Conservation (phyloP, 1,140 invertebrate species). For the Pseudomyrmex gracilis region DNA sequence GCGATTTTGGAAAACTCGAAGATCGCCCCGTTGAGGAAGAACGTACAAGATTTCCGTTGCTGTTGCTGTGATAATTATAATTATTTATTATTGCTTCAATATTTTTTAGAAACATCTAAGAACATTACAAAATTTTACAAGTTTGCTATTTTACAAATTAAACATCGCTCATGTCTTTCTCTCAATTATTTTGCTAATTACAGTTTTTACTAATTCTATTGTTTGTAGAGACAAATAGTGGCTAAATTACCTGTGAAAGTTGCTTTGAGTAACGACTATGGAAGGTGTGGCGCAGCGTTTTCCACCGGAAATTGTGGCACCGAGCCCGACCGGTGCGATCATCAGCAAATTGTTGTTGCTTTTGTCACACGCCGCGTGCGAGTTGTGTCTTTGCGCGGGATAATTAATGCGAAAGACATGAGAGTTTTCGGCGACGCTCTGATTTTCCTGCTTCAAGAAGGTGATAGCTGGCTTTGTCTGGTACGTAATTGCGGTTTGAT, state of each 20-base stretch:
- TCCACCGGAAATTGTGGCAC: neutral
- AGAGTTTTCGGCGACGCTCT: slow-evolving; percentile 77
- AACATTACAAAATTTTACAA: too few species aligned
- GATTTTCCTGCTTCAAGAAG: slow-evolving; percentile 83
- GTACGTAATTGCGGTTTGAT: slow-evolving; percentile 63
- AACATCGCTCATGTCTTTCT: neutral
- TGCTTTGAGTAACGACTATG: slow-evolving; percentile 32
- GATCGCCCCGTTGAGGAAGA: slow-evolving; percentile 24
- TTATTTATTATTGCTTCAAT: too few species aligned
- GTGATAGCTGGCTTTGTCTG: slow-evolving; percentile 67
- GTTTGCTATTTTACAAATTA: neutral
- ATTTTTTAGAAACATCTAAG: too few species aligned
- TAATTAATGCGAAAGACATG: slow-evolving; percentile 61
- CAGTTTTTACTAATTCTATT: too few species aligned
- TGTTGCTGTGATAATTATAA: neutral
- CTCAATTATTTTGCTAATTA: neutral
- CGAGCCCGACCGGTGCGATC: slow-evolving; percentile 85
- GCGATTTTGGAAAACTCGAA: slow-evolving; percentile 62
- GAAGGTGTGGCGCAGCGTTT: slow-evolving; percentile 59
- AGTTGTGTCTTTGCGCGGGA: slow-evolving; percentile 56
- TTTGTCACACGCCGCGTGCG: slow-evolving; percentile 85
- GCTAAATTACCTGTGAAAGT: slow-evolving; percentile 19
- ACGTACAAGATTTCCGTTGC: slow-evolving; percentile 59
- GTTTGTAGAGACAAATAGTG: neutral
- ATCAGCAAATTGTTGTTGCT: slow-evolving; percentile 89